Conservation (phyloP, 1,140 invertebrate genomes). For the Druon quercuslanigerum region DNA sequence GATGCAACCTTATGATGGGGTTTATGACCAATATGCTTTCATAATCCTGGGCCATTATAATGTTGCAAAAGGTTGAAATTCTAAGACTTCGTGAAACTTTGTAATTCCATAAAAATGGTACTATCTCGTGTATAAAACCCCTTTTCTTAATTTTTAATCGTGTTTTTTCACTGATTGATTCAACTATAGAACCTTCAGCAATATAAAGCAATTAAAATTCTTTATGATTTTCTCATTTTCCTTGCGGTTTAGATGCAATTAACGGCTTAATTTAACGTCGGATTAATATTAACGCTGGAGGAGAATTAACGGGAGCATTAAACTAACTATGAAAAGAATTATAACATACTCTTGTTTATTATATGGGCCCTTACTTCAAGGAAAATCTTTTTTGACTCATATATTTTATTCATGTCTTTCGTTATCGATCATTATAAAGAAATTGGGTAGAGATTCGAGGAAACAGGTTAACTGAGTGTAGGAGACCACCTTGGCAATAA, state of each 20-base stretch:
- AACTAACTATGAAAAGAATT: neutral
- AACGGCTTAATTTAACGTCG: neutral
- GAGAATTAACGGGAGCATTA: neutral
- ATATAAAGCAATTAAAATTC: neutral
- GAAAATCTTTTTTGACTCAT: neutral
- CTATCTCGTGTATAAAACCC: neutral
- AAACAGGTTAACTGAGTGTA: neutral
- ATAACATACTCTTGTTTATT: neutral
- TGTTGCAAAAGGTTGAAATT: neutral
- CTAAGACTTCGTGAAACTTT: constrained; percentile 12
- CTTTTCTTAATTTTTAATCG: neutral
- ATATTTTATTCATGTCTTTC: neutral
- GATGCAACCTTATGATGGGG: neutral
- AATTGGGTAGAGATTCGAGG: constrained; percentile 1
- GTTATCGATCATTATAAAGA: neutral
- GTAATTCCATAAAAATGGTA: neutral
- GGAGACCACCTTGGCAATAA: constrained; percentile 4
- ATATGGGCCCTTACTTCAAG: neutral
- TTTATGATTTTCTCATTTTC: constrained; percentile 3
- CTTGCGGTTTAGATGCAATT: neutral
- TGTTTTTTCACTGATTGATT: constrained; percentile 8
- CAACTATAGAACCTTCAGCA: neutral
- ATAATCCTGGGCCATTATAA: neutral
- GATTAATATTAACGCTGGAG: neutral
- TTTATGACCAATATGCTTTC: constrained; percentile 6